Percentiles rank a stretch among this genome's conserved stretches.
Conservation (phyloP, 2,888 invertebrate species). For the Argyresthia albistria region DNA sequence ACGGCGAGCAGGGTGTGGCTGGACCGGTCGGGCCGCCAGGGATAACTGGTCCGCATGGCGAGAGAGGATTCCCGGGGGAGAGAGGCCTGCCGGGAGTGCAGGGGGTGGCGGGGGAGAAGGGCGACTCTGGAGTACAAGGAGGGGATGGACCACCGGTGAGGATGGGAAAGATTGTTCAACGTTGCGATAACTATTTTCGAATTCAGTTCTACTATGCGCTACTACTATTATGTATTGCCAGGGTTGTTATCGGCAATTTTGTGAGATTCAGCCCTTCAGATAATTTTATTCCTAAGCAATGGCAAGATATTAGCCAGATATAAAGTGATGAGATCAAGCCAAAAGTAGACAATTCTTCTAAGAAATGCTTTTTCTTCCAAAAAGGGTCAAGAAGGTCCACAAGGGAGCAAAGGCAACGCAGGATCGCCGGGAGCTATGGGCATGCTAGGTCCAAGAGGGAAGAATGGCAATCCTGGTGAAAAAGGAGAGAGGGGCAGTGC, state of each 20-base stretch:
- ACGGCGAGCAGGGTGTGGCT: constrained; percentile 81
- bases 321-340: no score
- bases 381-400: constrained; percentile 77
- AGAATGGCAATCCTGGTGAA: constrained; percentile 76
- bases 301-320: no score
- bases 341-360: not conserved
- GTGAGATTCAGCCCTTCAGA: no score
- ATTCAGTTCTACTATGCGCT: no score
- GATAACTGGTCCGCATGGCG: constrained; percentile 74
- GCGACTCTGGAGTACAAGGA: constrained; percentile 78
- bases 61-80: constrained; percentile 82
- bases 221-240: no score
- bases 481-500: constrained; percentile 82
- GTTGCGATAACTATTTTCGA: no score
- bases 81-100: constrained; percentile 79
- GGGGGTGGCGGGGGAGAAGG: constrained; percentile 76
- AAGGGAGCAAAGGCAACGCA: constrained; percentile 80
- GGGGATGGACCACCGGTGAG: constrained; percentile 77
- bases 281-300: no score
- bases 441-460: constrained; percentile 78
- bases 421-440: constrained; percentile 81
- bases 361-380: constrained; percentile 1
- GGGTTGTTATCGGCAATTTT: no score
- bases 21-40: constrained; percentile 77
- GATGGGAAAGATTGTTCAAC: no score